phyloP scores from a whole-genome alignment of 1,140 invertebrate species.

The Eupristina koningsbergeri region DNA sequence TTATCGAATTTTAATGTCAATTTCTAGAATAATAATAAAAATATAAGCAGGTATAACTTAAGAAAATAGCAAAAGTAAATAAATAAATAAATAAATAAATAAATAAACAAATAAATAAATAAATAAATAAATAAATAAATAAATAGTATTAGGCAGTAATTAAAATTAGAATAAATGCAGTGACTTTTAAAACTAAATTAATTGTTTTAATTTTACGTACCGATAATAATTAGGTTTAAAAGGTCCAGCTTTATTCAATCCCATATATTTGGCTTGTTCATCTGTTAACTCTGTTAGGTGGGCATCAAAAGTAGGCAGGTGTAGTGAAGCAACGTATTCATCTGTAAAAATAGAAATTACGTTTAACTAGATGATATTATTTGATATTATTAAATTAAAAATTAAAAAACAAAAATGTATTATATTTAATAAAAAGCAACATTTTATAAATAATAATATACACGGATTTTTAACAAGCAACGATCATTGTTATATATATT shows the following conservation, averaged over 20 bases:
- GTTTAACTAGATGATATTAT: no score
- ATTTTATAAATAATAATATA: no score
- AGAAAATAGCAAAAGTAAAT: neutral
- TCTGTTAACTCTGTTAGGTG: constrained; percentile 96
- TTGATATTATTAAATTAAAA: no score
- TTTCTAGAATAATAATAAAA: neutral
- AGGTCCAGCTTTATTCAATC: constrained; percentile 96
- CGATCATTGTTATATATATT: no score
- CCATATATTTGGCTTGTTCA: constrained; percentile 98
- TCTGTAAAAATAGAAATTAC: constrained; percentile 75
- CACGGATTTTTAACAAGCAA: no score
- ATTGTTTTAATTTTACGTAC: constrained; percentile 70
- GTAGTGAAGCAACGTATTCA: constrained; percentile 96
- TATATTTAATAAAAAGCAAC: no score
- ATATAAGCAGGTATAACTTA: neutral
- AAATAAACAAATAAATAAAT: no score
- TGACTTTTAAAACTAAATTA: neutral
- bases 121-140: no score
- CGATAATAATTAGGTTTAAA: constrained; percentile 99
- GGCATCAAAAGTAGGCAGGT: constrained; percentile 96
- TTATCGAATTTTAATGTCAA: neutral
- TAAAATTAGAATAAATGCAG: constrained; percentile 21
- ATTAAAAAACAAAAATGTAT: no score
- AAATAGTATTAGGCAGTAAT: neutral
- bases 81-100: no score